Base-by-base conservation (phyloP, 92 coral and sea anemone species). In the Bergia sp. region DNA sequence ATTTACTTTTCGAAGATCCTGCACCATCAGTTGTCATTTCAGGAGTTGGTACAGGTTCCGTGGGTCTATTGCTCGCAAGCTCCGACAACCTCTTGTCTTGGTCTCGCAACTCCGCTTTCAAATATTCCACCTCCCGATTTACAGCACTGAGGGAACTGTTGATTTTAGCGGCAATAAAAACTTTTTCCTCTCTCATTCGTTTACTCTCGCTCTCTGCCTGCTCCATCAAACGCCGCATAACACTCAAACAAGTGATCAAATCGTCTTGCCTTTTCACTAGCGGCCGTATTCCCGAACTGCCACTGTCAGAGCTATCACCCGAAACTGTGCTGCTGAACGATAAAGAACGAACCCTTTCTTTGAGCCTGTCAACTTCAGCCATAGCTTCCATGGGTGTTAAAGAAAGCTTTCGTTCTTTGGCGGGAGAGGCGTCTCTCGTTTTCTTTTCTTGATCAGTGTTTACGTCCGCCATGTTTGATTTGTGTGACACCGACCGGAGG, bases 201-300 rank as follows among this genome's bases (percentile, higher is more conserved):
- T 92, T 96, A 75, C 96, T 96, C 53, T 96, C 98, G 84, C 88
- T 86, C 71, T 96, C 98, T 21, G 98, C 94, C 67, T 92, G 94
- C 80, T 96, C 98, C 98, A 96, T 92, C 44, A 96, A 94, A 53
- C 98, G 90, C 50, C 98, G 89, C 98, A 96, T 96, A 49, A 96
- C 98, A 67, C 94, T 79, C 69, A 96, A 89, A 77, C 98, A 96
- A 77, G 94, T 88, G 44, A 94, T 92, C 57, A 96, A 80, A 75
- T 96, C 98, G 89, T 94, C 95, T 55, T 94, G 95, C 79, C 89
- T 88, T 80, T 90, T 87, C 86, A 67, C 90, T 42, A 96, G 88
- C 61, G 85, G 81, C 50, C 88, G 88, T n/a, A n/a, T n/a, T n/a
- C n/a, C n/a, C 74, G 96, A 83, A 90, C 95, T 85, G 42, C 89